These are phyloP conservation scores for Corythoichthys haematopterus DNA, from an alignment of 2,113 vertebrate species.

Conservation along the genomic window DNA sequence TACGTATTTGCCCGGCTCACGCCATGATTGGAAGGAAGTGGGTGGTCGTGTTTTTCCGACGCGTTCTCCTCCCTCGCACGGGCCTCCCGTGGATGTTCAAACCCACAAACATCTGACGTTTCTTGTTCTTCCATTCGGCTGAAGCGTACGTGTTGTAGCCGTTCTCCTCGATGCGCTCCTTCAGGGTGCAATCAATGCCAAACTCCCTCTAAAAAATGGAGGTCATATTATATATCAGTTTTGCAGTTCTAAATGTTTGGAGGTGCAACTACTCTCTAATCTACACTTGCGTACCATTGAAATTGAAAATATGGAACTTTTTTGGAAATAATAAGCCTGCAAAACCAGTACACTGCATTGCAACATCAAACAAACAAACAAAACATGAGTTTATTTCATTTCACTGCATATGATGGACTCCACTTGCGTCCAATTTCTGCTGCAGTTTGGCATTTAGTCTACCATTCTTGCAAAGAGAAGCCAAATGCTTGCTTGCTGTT, in stretches of 20 bases:
- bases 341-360: too few relatives aligned
- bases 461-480: too few relatives aligned
- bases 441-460: neutral
- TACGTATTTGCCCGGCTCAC: constrained; percentile 50
- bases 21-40: constrained; percentile 88
- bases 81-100: constrained; percentile 87
- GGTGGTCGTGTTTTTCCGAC: constrained; percentile 91
- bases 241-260: too few relatives aligned
- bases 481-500: too few relatives aligned
- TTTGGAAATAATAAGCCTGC: too few relatives aligned
- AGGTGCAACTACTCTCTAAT: too few relatives aligned
- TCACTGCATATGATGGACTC: too few relatives aligned
- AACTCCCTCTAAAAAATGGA: constrained; percentile 82
- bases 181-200: constrained; percentile 88
- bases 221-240: neutral
- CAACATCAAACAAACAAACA: too few relatives aligned
- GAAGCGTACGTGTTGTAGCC: constrained; percentile 97
- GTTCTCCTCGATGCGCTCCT: constrained; percentile 96
- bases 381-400: too few relatives aligned
- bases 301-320: too few relatives aligned
- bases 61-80: constrained; percentile 86
- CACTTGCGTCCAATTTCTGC: too few relatives aligned
- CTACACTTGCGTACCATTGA: too few relatives aligned
- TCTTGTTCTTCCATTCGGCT: constrained; percentile 88
- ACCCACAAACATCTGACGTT: constrained; percentile 94